Evolutionary conservation across 2,113 vertebrate species (phyloP), one percentile per base, ranked within the genome.

Genomic region (Amphiprion percula): DNA sequence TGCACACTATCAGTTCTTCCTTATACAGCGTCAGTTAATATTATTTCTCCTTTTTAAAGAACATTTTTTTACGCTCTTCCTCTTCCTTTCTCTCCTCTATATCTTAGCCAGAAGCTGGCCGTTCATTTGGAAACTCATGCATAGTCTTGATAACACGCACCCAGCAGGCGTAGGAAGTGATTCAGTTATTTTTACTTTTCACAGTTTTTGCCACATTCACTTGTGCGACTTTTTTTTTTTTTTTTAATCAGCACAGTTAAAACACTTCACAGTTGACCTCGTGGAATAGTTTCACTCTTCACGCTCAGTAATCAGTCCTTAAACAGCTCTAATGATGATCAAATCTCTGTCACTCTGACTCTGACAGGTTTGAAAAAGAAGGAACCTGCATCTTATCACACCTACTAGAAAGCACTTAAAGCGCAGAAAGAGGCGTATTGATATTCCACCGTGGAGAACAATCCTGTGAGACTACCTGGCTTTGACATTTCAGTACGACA

Each of bases 401-500:
- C 59, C 79, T 66, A 77, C 69, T 88, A 88, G 84, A 89, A 84
- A 89, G 89, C 83, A 67, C 67, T 91, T 84, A 89, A 89, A 92
- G 87, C 70, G 63, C 86, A 77, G 79, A 82, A 86, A 83, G 82
- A 81, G 80, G 68, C n/a, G 74, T 87, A 91, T 93, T 93, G 92
- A 92, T 88, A 87, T 87, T 83, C 71, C 82, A 82, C 66, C 70
- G 26, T 47, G 37, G 80, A 79, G 85, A 86, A 74, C 84, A 72
- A 60, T 87, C 92, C 87, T 91, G 64, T 33, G 89, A 90, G 88
- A 93, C 83, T 79, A 60, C 78, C 86, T 84, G 78, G 64, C 70
- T 87, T 86, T 90, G 90, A 93, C 92, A 90, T 92, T 93, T 90
- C 82, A 74, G 63, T 61, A 33, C n/a, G 56, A 89, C 82, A 86